Percentiles rank a stretch among this genome's conserved stretches.
phyloP scores from a whole-genome alignment of 1,140 invertebrate genomes.

The Drosophila triauraria region DNA sequence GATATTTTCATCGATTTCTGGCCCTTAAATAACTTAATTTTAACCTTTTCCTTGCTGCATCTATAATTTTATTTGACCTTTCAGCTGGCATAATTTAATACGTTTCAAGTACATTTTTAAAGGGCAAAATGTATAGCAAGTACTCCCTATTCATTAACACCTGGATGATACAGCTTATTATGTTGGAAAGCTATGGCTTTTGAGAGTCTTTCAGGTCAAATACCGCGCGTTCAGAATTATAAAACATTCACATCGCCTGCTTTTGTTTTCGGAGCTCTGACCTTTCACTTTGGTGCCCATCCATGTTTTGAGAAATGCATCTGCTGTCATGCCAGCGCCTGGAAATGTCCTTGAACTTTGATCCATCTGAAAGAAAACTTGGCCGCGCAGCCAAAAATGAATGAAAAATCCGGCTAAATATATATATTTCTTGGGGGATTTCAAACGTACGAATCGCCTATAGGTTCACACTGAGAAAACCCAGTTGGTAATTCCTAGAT shows the following conservation, averaged over 20 bases:
- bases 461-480: constrained; percentile 13
- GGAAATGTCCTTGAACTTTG: constrained; percentile 55
- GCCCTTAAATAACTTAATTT: constrained; percentile 15
- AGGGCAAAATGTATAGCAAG: neutral
- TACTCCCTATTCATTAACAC: too few species aligned
- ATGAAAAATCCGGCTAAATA: constrained; percentile 1
- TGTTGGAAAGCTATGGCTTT: neutral
- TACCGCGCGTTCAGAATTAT: neutral
- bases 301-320: constrained; percentile 1
- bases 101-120: neutral
- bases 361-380: constrained; percentile 27
- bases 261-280: neutral
- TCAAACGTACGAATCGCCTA: neutral
- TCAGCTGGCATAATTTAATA: neutral
- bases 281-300: neutral
- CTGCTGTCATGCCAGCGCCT: constrained; percentile 3
- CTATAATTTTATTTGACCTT: constrained; percentile 8
- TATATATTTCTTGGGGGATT: constrained; percentile 2
- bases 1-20: constrained; percentile 22
- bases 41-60: neutral
- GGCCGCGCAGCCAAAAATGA: constrained; percentile 40
- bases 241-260: neutral
- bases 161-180: too few species aligned
- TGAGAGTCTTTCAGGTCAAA: neutral
- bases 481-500: too few species aligned